phyloP scores from a whole-genome alignment of 2,113 vertebrate genomes.

The Anhinga anhinga region DNA sequence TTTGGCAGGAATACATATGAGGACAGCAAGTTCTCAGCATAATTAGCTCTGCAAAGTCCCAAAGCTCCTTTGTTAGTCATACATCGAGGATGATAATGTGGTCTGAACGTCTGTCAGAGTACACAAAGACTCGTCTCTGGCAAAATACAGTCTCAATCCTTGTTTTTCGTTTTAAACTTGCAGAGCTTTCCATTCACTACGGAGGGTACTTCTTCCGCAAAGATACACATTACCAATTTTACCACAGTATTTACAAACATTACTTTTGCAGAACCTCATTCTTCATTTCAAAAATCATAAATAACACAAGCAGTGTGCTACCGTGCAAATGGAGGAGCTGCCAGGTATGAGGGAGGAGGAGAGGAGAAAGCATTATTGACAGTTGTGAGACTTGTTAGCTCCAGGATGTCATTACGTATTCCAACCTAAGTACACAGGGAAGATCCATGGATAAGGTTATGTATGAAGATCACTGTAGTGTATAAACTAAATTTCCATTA shows the following conservation, averaged over 20 bases:
- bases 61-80: not conserved
- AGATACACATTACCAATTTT: not conserved
- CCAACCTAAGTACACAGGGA: not conserved
- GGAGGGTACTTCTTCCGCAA: not conserved
- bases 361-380: not conserved
- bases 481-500: not conserved
- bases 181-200: not conserved
- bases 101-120: not conserved
- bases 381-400: not conserved
- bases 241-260: not conserved
- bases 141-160: not conserved
- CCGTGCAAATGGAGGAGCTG: not conserved
- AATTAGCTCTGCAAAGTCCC: not conserved
- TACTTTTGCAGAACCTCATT: not conserved
- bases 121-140: not conserved
- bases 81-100: not conserved
- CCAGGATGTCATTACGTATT: too few species aligned
- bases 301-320: not conserved
- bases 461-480: not conserved
- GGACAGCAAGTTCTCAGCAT: not conserved
- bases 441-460: not conserved
- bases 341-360: not conserved
- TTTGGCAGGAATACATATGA: not conserved
- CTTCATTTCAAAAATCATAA: fast-evolving
- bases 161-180: not conserved